These are phyloP conservation scores for Nebria ingens DNA, from an alignment of 1,140 invertebrate genomes.

Conservation along the genomic window DNA sequence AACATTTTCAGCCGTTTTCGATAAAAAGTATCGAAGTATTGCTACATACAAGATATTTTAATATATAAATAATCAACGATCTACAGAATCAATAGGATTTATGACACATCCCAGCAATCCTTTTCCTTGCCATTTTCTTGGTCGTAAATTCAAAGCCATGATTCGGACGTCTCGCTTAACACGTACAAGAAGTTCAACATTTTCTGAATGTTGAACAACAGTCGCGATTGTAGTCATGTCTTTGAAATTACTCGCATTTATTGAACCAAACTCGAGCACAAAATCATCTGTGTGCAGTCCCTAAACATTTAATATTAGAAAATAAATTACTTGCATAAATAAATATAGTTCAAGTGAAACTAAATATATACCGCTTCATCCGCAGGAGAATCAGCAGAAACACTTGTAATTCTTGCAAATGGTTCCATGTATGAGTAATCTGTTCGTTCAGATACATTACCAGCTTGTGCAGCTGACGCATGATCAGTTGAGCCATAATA, in stretches of 20 bases:
- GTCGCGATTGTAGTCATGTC: conserved; percentile 53
- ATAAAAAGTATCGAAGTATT: too few relatives aligned
- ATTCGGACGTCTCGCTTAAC: conserved; percentile 45
- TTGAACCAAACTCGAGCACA: conserved; percentile 73
- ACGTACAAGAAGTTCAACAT: conserved; percentile 47
- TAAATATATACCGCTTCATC: conserved; percentile 9
- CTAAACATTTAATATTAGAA: conserved; percentile 40
- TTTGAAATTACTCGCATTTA: conserved; percentile 63
- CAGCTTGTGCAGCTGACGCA: background rate
- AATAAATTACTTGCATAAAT: conserved; percentile 5
- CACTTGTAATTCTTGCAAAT: conserved; percentile 14
- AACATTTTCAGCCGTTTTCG: too few relatives aligned
- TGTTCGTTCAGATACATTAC: background rate
- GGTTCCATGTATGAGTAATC: background rate
- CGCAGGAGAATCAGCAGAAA: conserved; percentile 13
- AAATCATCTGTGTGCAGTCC: conserved; percentile 65
- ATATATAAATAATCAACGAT: too few relatives aligned
- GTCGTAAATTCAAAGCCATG: conserved; percentile 48
- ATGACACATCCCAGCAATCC: conserved; percentile 71
- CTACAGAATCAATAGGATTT: conserved; percentile 25
- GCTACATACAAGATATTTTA: too few relatives aligned
- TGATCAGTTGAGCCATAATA: conserved; percentile 38
- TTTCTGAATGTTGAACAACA: conserved; percentile 64
- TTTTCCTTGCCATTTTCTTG: conserved; percentile 57
- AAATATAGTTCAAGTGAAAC: too few relatives aligned